Evolutionary conservation across 2,888 invertebrate genomes (phyloP), one percentile per base, ranked within the genome.

Genomic region (Drosophila tripunctata): DNA sequence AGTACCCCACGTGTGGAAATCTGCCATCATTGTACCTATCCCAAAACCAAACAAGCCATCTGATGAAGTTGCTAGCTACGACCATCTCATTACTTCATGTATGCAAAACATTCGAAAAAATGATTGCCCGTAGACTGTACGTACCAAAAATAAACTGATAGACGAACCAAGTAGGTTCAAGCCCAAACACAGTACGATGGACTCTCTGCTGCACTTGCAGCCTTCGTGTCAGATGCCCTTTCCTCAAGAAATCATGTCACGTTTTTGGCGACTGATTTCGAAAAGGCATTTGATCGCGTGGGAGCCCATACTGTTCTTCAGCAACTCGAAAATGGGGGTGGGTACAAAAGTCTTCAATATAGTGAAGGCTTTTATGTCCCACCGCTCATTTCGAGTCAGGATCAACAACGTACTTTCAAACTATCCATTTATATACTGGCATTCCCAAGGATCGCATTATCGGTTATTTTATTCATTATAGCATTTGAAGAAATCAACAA

Each of bases 241-340:
- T 58, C 48, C 6, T 38, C n/a, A 5, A 54, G 24, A 54, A 63
- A 57, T 51, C 47, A 57, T 22, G 40, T 51, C 31, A 50, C 52
- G 24, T 45, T 51, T 51, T 33, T 51, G 27, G 35, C 50, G 19
- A 52, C 58, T 41, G 63, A 61, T 38, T 67, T 67, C 41, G 55
- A 51, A 40, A 61, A 40, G 45, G 66, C 55, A n/a, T 66, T 62
- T 30, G 51, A 50, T 44, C 55, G 56, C 35, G 55, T 66, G 7
- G 51, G 55, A 2, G 15, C 21, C 1, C 56, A 61, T 35, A n/a
- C 48, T 5, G 41, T 69, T 12, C 27, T 57, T 17, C 45, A 61
- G 7, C 54, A 60, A 30, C 43, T 70, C 10, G 30, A 6, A 6
- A 17, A 24, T 48, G 48, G 50, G 52, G 36, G 44, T 69, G 15